phyloP scores from a whole-genome alignment of 2,888 invertebrate genomes.

The Dicyrtomina minuta region DNA sequence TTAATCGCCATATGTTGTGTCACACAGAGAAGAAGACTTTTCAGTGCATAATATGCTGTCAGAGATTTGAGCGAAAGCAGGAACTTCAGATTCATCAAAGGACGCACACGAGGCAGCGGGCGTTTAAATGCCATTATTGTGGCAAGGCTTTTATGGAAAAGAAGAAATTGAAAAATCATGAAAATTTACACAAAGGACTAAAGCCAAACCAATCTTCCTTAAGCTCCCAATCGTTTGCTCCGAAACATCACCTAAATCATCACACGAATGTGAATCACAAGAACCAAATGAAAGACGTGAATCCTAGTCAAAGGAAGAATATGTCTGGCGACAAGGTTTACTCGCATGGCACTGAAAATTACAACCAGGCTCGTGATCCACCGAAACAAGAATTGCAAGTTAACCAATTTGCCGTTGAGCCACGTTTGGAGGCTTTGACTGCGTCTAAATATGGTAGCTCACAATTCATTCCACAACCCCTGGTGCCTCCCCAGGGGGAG shows the following conservation, averaged over 20 bases:
- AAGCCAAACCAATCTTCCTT: constrained; percentile 4
- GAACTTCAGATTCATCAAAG: constrained; percentile 12
- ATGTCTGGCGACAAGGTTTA: no score
- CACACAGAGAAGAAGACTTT: constrained; percentile 1
- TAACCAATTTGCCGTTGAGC: no score
- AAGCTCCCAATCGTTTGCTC: constrained; percentile 1
- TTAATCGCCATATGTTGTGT: constrained; percentile 22
- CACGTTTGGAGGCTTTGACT: no score
- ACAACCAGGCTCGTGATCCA: no score
- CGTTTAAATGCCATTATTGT: neutral
- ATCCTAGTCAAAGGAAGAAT: no score
- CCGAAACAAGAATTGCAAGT: no score
- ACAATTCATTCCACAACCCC: no score
- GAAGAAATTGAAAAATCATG: constrained; percentile 24
- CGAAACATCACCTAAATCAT: constrained; percentile 10
- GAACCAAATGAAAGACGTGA: no score
- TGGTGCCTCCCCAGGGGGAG: no score
- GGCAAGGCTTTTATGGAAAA: constrained; percentile 8
- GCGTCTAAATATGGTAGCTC: no score
- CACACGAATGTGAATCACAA: constrained; percentile 16
- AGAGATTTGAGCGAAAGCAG: constrained; percentile 12
- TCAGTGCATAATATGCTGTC: neutral
- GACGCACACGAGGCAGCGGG: constrained; percentile 10
- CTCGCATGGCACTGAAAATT: no score
- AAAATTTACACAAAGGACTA: constrained; percentile 4